Base-by-base conservation (phyloP, 1,140 invertebrate genomes). In the Cyrtorhinus lividipennis region DNA sequence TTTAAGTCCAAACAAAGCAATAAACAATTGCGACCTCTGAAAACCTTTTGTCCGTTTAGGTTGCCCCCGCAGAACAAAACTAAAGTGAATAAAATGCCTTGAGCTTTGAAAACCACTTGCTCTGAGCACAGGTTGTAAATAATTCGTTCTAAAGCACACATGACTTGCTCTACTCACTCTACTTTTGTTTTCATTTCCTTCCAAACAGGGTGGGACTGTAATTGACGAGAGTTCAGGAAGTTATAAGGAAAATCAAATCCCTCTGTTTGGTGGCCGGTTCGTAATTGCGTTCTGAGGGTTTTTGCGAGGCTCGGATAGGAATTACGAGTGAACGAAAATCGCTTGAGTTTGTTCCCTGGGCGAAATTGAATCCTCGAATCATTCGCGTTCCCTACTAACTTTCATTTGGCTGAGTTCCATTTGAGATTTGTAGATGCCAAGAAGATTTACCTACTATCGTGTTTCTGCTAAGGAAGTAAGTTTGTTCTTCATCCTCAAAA, bases 171-270 rank as follows among this genome's bases (percentile, higher is more conserved):
- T 24, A 56, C 48, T 18, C 22, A 8, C 22, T 56, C 18, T 20
- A 57, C 56, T 57, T 56, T 56, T 57, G 56, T 57, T 57, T 57
- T 57, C 18, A 57, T 23, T 57, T 57, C 56, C 56, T 57, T 57
- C 15, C 30, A 38, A 38, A 38, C 15, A 15, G 30, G n/a, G n/a
- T 38, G 30, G 30, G 15, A 38, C 30, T 38, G 30, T 38, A 38
- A 38, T 38, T 38, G 30, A 38, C 30, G 5, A 38, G 30, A 38
- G 30, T 8, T 5, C 15, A 38, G 30, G 30, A n/a, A n/a, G n/a
- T n/a, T n/a, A n/a, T 38, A 38, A 38, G 5, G 15, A 38, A 38
- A 15, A 38, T 38, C 30, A 15, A 15, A 38, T 38, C 15, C 30
- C 30, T 38, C 30, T 15, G 30, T 38, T 38, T 8, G 30, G n/a